Base-by-base conservation (phyloP, 2,888 invertebrate genomes). In the Phaonia tiefii region DNA sequence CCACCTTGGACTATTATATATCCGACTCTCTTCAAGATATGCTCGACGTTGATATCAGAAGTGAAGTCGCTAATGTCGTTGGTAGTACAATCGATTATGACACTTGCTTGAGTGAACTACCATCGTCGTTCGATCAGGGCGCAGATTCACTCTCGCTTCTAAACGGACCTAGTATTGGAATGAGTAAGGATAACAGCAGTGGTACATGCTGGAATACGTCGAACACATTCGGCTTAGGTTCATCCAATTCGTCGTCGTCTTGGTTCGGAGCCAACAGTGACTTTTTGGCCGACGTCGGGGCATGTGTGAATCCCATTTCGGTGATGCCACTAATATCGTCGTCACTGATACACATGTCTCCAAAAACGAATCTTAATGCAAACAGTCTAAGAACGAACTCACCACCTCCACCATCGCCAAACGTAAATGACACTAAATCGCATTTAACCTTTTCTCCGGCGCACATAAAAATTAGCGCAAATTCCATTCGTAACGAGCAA, bases 31-130 rank as follows among this genome's bases (percentile, higher is more conserved):
- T 97, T 87, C 96, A 97, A 90, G 97, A 97, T 88, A 96, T 97
- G 95, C 93, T 97, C 84, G 97, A 97, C 88, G 95, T 96, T 90
- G 97, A 97, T 89, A 96, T 97, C 82, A 96, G 96, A 89, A 94
- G 94, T 84, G 96, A 96, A 91, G 95, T 96, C 85, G 96, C 96
- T 82, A 95, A 94, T 72, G 94, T 95, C 76, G 93, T 96, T 63
- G 95, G 95, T 79, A 94, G 94, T 80, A 93, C 93, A 83, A 94
- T 94, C 86, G 94, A 94, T 86, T 93, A 94, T 87, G 92, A 93
- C 75, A 92, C 93, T 58, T 84, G 88, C 17, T 84, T 88, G 25
- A 87, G 86, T 75, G 87, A 87, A 67, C 88, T 91, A 82, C 88
- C 92, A 72, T 91, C 92, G 22, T 91, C 92, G 0, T 87, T 92